Conservation (phyloP, 2,113 vertebrate genomes). For the Microcebus griseorufus region DNA sequence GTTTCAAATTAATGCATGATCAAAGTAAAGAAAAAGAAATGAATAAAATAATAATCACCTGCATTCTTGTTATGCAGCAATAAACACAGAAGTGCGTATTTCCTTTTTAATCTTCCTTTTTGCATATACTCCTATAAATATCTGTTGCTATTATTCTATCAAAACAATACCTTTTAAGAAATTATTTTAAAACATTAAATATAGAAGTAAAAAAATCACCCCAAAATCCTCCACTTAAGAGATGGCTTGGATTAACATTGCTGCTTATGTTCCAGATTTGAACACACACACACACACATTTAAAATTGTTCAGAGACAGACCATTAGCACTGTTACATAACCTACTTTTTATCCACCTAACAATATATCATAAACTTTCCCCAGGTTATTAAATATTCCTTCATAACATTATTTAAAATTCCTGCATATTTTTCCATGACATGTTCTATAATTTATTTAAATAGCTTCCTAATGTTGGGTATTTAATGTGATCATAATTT, state of each 20-base stretch:
- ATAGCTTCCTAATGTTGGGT: slow-evolving; percentile 43
- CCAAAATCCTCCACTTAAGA: not conserved
- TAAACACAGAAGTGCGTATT: not conserved
- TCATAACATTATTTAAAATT: slow-evolving; percentile 61
- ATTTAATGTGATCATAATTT: slow-evolving; percentile 62
- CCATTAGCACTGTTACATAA: not conserved
- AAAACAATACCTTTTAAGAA: not conserved
- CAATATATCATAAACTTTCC: slow-evolving; percentile 31
- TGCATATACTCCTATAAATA: not conserved
- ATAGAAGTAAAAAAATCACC: slow-evolving; percentile 19
- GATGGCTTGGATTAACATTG: not conserved
- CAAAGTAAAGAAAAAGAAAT: slow-evolving; percentile 21
- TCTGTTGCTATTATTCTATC: not conserved
- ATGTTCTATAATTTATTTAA: slow-evolving; percentile 67
- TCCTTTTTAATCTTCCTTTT: slow-evolving; percentile 27
- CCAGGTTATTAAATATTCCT: slow-evolving; percentile 56
- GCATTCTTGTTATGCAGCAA: not conserved
- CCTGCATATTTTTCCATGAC: slow-evolving; percentile 56
- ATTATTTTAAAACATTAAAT: not conserved
- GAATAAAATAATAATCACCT: not conserved
- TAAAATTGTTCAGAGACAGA: slow-evolving; percentile 21
- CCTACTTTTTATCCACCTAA: slow-evolving; percentile 46
- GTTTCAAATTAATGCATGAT: slow-evolving; percentile 7
- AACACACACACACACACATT: not conserved
- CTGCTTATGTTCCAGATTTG: slow-evolving; percentile 16